Evolutionary conservation across 2,797 vertebrate genomes (phyloP).

Genomic region (Gallinago stenura): DNA sequence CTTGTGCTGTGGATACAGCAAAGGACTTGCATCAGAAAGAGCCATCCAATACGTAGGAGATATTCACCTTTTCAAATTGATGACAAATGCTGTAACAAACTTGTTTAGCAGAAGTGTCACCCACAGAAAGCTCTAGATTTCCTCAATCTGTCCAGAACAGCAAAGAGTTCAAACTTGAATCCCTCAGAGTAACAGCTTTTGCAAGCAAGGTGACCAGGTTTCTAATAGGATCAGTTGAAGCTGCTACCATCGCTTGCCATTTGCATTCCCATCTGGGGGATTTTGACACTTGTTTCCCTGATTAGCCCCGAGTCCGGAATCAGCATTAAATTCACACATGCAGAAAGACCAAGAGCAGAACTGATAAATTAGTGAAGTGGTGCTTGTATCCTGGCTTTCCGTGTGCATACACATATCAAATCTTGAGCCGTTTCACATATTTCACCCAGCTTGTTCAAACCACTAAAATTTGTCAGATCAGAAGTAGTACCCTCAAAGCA

Average conservation of each 20-base stretch:
- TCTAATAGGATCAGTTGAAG: background rate
- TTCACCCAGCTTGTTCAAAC: background rate
- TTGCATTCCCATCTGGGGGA: rapidly evolving
- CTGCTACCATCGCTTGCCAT: rapidly evolving
- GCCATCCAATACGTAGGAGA: background rate
- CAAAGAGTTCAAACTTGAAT: background rate
- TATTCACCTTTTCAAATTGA: background rate
- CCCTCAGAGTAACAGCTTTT: background rate
- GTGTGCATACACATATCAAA: background rate
- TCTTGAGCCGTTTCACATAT: rapidly evolving
- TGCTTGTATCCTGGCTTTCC: background rate
- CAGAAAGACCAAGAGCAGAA: background rate
- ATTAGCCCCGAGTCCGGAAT: background rate
- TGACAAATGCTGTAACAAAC: background rate
- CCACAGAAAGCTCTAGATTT: background rate
- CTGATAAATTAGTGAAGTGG: background rate
- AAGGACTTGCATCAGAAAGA: background rate
- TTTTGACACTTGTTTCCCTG: background rate
- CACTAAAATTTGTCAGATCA: rapidly evolving
- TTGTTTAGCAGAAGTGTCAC: background rate
- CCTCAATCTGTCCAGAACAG: background rate
- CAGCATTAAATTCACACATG: background rate
- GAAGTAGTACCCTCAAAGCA: background rate
- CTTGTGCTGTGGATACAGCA: background rate
- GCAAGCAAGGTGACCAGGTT: background rate